Evolutionary conservation across 2,888 invertebrate species (phyloP), one percentile per base, ranked within the genome.

Genomic region (Amitus sp.): DNA sequence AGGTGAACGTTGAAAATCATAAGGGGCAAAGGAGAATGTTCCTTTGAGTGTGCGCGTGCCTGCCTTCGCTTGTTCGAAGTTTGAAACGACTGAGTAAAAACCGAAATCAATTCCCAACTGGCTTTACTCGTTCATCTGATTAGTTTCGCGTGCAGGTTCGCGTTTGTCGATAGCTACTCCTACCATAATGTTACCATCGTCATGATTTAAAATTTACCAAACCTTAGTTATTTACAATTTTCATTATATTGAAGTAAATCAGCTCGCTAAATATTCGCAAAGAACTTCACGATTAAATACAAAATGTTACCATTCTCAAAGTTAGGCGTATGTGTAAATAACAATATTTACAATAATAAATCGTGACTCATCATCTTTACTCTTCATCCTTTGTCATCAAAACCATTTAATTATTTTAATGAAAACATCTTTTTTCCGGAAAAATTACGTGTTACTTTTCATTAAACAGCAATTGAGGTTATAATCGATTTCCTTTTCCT

Each of bases 251-350:
- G 74, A 73, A 75, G 68, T 73, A 75, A 68, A 53, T 59, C 65
- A 71, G 56, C 66, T 60, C 39, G 51, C 66, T 51, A 71, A 69
- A 69, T 68, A 73, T 69, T 67, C 66, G 69, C 62, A 65, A 59
- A 66, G 66, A 60, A 65, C 67, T 67, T 69, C 64, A 74, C 68
- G 64, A 69, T 67, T 27, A 43, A 42, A 23, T 23, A 23, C 23
- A 43, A 43, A 69, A 73, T 71, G 73, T 78, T 76, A 74, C 62
- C 59, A 70, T 73, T 70, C 73, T 76, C 69, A 70, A 75, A 76
- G 73, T 74, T 80, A 77, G 75, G 68, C 76, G 77, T 76, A 77
- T 76, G 75, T 80, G 79, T 80, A 80, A 79, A 80, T 80, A 74
- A 72, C 71, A 71, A 74, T 74, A 78, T 80, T 80, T 80, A 77